These are phyloP conservation scores for Synchiropus splendidus DNA, from an alignment of 2,113 vertebrate species.

Conservation along the genomic window DNA sequence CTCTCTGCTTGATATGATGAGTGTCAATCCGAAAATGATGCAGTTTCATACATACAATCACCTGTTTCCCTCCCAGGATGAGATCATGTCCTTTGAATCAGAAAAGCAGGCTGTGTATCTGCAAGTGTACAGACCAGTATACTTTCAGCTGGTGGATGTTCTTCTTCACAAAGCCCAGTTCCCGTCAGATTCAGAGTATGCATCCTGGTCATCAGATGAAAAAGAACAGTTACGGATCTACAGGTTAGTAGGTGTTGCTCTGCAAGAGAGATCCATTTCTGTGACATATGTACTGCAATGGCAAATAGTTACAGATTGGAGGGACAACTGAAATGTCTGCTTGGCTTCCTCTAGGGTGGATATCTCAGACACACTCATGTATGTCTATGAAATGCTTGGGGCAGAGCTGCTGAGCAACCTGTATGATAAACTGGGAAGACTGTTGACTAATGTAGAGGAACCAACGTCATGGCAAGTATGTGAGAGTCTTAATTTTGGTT, in stretches of 20 bases:
- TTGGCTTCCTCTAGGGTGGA: conserved; percentile 78
- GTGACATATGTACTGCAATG: too few relatives aligned
- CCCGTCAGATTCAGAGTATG: conserved; percentile 89
- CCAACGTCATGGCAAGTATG: conserved; percentile 93
- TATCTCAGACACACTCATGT: conserved; percentile 98
- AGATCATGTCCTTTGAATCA: conserved; percentile 92
- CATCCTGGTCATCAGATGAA: conserved; percentile 93
- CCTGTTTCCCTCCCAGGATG: conserved; percentile 70
- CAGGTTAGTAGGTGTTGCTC: conserved; percentile 65
- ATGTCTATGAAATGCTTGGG: conserved; percentile 97
- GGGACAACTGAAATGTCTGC: conserved; percentile 20
- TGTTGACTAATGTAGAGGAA: conserved; percentile 88
- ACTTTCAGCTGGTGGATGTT: conserved; percentile 97
- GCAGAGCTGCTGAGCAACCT: conserved; percentile 96
- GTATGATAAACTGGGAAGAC: conserved; percentile 93
- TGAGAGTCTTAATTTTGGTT: conserved; percentile 10
- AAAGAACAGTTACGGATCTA: conserved; percentile 99
- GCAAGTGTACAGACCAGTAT: conserved; percentile 94
- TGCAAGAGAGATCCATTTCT: too few relatives aligned
- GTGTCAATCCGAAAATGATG: too few relatives aligned
- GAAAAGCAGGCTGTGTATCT: conserved; percentile 92
- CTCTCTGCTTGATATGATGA: too few relatives aligned
- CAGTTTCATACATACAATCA: background rate
- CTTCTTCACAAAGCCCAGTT: conserved; percentile 97
- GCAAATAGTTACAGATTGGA: too few relatives aligned